Evolutionary conservation across 1,140 invertebrate genomes (phyloP), one percentile per base, ranked within the genome.

Genomic region (Uloborus diversus): DNA sequence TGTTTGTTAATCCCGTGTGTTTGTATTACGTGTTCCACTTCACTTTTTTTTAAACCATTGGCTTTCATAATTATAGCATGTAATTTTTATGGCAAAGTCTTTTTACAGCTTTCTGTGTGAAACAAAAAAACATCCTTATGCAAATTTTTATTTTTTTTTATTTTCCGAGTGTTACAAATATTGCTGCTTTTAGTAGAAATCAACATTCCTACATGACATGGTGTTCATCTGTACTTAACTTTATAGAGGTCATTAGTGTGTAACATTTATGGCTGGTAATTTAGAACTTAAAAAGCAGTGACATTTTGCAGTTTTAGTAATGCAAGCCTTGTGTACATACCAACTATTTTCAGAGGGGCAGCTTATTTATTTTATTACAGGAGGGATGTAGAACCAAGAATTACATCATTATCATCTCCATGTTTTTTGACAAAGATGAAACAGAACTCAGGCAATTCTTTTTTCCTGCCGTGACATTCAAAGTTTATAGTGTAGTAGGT

Each of bases 291-390:
- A 71, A 73, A 47, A 71, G 49, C 68, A 80, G 79, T 69, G 62
- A 80, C 73, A 30, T 71, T 79, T 69, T 69, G 64, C 76, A 79
- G 56, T 79, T 79, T 79, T 71, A 79, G 76, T 80, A 71, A 71
- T 71, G 64, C 65, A 73, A 80, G 79, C 66, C 79, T 80, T 80
- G 56, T 80, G 79, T 80, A 80, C 17, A 80, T 80, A 79, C 79
- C 68, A 80, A 80, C 79, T 80, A 80, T 80, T 80, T 80, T 80
- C 66, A 80, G 61, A 80, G 57, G 33, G 79, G 79, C 79, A 80
- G 79, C 79, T 80, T 80, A 80, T 80, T 80, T 80, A 80, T 80
- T 80, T 80, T 80, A 71, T 53, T 80, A 80, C 79, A 80, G 61
- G 66, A 47, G 64, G 59, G 57, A 80, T 80, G 76, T 68, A 79